Base-by-base conservation (phyloP, 2,888 invertebrate species). In the Lochmaea crataegi region DNA sequence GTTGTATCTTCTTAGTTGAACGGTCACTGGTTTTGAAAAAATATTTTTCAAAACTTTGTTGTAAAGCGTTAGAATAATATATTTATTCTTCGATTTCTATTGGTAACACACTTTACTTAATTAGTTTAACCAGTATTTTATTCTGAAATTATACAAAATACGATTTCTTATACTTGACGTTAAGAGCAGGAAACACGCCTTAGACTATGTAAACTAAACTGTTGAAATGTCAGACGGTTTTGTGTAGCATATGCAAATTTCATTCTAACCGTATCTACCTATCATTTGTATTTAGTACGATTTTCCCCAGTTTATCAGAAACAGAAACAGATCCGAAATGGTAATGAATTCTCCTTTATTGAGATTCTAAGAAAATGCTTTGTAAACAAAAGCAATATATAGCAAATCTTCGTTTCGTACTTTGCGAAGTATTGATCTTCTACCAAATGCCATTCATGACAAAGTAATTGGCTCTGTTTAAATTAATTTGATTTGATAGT, bases 401-500 rank as follows among this genome's bases (percentile, higher is more conserved):
- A 22, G 14, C 48, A 61, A 26, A 45, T 18, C 53, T 53, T 14
- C n/a, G 51, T 51, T 53, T 53, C 53, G 53, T 53, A 53, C 53
- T 16, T 10, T 16, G 16, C 16, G 53, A 53, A 53, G 2, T 53
- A 53, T 53, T 48, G 48, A 48, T 53, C 53, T 53, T 53, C 48
- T 53, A 53, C n/a, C 53, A 53, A 53, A 53, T 16, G 51, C 9
- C 51, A 7, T 18, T 53, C 53, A 53, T 53, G 53, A 53, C 5
- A 58, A 22, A 41, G 41, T 67, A 26, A 58, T 58, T 57, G 66
- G 56, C 18, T 66, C 11, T 41, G 18, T 66, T 56, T 67, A 45
- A 67, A 67, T 67, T 67, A 57, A 14, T 42, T 38, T 26, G 12
- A 57, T 42, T 67, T 38, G n/a, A 53, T 67, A 32, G n/a, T 65